Base-by-base conservation (phyloP, 1,140 invertebrate species). In the Bombus breviceps region DNA sequence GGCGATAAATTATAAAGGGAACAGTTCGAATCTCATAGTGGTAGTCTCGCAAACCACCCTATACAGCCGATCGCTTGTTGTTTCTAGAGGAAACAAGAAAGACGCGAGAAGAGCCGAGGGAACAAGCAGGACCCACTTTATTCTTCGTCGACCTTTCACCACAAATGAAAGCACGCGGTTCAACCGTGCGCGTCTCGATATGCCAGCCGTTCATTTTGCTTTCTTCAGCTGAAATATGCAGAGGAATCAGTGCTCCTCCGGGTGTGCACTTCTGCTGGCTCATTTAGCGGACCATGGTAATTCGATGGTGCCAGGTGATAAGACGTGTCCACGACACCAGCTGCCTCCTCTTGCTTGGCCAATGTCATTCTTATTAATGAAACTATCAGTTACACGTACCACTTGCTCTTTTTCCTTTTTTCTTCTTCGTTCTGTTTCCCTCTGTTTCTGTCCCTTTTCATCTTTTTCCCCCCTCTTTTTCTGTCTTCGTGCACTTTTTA, bases 341-440 rank as follows among this genome's bases (percentile, higher is more conserved):
- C 79, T 86, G 88, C 87, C 53, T 53, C 32, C 66, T 79, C 66
- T 73, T 74, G 66, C 85, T 92, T 72, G 77, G 47, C 83, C 86
- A 83, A 87, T 88, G 89, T 91, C 90, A 88, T 89, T 91, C 86
- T 91, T 83, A 86, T 92, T 92, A 92, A 92, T 89, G 86, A 90
- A 89, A 81, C 92, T 90, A 92, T 92, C 92, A 89, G 86, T 92
- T 92, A 92, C 84, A 80, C 39, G 66, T 18, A 25, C 47, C 68
- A 12, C 12, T 57, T 53, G 18, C 13, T 25, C 41, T 43, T n/a
- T 25, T 28, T 22, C 41, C 12, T 22, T 13, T 13, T 76, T 34
- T 66, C 39, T 43, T 0, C 34, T 3, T 32, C 47, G 47, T 22
- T 53, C 39, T 66, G 22, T 10, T 32, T 12, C 13, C 25, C 3